A percentile compares a stretch with the other conserved stretches of the same genome.
Conservation (phyloP, 2,797 vertebrate species). For the Psittacula derbiana region DNA sequence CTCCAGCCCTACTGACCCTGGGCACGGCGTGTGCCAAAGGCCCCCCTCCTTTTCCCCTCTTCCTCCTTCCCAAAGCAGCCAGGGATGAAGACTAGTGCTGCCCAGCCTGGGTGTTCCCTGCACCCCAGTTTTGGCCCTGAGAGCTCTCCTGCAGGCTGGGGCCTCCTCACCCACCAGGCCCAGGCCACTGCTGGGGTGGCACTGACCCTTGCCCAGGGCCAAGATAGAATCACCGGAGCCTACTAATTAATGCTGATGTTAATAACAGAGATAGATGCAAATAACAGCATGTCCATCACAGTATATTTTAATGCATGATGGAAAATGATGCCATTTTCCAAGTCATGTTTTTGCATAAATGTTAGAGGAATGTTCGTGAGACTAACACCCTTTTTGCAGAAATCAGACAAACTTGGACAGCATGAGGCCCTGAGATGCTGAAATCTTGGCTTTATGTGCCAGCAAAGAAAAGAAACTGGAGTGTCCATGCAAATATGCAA, state of each 20-base stretch:
- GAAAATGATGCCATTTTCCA: neutral
- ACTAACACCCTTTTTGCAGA: neutral
- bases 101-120: neutral
- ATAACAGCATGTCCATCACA: neutral
- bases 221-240: neutral
- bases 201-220: neutral
- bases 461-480: neutral
- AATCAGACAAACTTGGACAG: neutral
- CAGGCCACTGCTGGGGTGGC: neutral
- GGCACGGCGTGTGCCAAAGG: slow-evolving; percentile 45
- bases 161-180: neutral
- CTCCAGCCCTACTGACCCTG: neutral
- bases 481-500: neutral
- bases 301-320: neutral
- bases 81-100: neutral
- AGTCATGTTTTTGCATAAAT: neutral
- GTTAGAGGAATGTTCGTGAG: neutral
- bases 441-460: neutral
- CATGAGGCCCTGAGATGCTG: neutral
- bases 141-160: neutral
- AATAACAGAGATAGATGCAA: neutral
- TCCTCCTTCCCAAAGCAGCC: neutral
- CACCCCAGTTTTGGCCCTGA: neutral
- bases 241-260: neutral
- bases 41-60: neutral